A percentile compares a stretch with the other conserved stretches of the same genome.
Conservation (phyloP, 2,888 invertebrate genomes). For the Smittia aterrima region DNA sequence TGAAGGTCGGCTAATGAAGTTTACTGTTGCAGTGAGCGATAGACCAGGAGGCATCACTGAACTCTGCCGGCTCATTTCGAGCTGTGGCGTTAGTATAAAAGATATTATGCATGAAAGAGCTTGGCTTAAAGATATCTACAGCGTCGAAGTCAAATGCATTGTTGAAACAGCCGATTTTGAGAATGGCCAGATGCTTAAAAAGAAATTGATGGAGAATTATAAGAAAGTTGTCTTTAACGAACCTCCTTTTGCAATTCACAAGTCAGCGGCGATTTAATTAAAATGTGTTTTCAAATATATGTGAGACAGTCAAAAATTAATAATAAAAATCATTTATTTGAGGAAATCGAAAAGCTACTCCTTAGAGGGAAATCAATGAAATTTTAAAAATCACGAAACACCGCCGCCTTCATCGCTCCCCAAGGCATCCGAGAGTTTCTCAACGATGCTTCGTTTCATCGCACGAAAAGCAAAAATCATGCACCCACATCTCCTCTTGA, state of each 20-base stretch:
- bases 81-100: constrained; percentile 84
- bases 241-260: constrained; percentile 50
- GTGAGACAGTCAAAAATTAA: too few relatives aligned
- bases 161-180: constrained; percentile 83
- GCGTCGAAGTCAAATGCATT: constrained; percentile 77
- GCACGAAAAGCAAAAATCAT: background rate
- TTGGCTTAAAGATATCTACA: constrained; percentile 90
- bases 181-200: constrained; percentile 66
- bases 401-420: background rate
- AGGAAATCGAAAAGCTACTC: too few relatives aligned
- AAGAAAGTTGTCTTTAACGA: constrained; percentile 58
- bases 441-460: background rate
- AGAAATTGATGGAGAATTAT: constrained; percentile 59
- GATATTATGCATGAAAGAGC: constrained; percentile 95
- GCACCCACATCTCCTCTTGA: background rate
- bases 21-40: constrained; percentile 62
- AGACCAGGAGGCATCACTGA: constrained; percentile 86
- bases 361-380: background rate
- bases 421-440: background rate
- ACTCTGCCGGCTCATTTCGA: constrained; percentile 71
- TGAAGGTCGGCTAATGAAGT: constrained; percentile 68
- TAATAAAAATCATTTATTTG: too few relatives aligned
- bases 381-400: constrained; percentile 5
- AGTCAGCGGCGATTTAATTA: constrained; percentile 17
- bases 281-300: too few relatives aligned